Evolutionary conservation across 2,113 vertebrate species (phyloP), one percentile per base, ranked within the genome.

Genomic region (Sinocyclocheilus rhinocerous): DNA sequence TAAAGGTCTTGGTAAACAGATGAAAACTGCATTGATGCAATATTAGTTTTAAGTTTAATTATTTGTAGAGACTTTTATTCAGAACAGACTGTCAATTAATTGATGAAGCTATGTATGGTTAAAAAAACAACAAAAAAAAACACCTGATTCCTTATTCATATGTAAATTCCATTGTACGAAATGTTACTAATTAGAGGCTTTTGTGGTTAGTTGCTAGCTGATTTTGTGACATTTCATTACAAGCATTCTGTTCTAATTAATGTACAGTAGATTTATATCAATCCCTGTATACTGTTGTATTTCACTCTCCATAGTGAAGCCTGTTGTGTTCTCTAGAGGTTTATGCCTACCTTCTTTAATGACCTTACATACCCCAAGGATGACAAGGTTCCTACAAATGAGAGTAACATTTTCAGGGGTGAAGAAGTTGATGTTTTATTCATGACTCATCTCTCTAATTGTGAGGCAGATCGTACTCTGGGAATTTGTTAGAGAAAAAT

Each of bases 361-460:
- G 4, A 11, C 57, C 33, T 59, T n/a, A 12, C 36, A 29, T 55
- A 76, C 22, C 22, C 33, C 16, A 20, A 69, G 55, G 52, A 45
- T 76, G 57, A 67, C 67, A 59, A 50, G 36, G 26, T 67, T 75
- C n/a, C 50, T 78, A 65, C 85, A 86, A 86, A 89, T 86, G 78
- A 88, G 72, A 82, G 61, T 63, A 63, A 75, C 67, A 61, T 63
- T 88, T 83, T 81, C 72, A 80, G 77, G 29, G 39, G 50, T 42
- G 61, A 52, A 55, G 48, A 55, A 26, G 77, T 22, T 61, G 20
- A 86, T 89, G 7, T 78, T 86, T 86, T 72, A 86, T 88, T 89
- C 48, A 86, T 89, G 16, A 26, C 11, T 65, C 6, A 15, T 73
- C 5, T 78, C 61, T 85, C 15, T 85, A 57, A 78, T 86, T 83